phyloP scores from a whole-genome alignment of 2,113 vertebrate genomes.

The Pedionomus torquatus region DNA sequence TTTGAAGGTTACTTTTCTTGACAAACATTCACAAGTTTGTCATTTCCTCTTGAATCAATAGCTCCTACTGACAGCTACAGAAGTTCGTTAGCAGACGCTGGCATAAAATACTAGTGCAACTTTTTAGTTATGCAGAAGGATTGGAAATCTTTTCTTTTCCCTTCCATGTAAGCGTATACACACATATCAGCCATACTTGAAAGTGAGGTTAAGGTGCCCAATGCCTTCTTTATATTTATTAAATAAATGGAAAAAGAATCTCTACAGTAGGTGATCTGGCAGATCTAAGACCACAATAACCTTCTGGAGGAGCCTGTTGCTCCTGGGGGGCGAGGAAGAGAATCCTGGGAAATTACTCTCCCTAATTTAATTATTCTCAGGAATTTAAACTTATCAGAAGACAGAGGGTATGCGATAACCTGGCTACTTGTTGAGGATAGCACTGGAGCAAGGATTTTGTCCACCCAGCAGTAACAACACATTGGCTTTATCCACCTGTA shows the following conservation, averaged over 20 bases:
- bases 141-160: background rate
- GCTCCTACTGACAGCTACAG: background rate
- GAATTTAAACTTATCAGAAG: background rate
- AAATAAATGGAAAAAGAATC: background rate
- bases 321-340: background rate
- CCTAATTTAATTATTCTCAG: background rate
- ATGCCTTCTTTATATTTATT: background rate
- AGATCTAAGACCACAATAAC: background rate
- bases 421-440: background rate
- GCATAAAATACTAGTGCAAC: background rate
- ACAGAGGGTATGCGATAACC: background rate
- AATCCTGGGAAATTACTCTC: background rate
- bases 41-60: background rate
- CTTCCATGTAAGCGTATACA: background rate
- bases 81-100: background rate
- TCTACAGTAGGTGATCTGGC: background rate
- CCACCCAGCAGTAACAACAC: background rate
- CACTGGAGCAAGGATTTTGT: background rate
- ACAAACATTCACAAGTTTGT: background rate
- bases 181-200: background rate
- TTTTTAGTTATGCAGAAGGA: background rate
- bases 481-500: background rate
- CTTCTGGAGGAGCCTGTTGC: background rate
- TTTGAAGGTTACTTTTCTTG: background rate
- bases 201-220: background rate